Evolutionary conservation across 2,113 vertebrate species (phyloP), one percentile per base, ranked within the genome.

Genomic region (Etheostoma cragini): DNA sequence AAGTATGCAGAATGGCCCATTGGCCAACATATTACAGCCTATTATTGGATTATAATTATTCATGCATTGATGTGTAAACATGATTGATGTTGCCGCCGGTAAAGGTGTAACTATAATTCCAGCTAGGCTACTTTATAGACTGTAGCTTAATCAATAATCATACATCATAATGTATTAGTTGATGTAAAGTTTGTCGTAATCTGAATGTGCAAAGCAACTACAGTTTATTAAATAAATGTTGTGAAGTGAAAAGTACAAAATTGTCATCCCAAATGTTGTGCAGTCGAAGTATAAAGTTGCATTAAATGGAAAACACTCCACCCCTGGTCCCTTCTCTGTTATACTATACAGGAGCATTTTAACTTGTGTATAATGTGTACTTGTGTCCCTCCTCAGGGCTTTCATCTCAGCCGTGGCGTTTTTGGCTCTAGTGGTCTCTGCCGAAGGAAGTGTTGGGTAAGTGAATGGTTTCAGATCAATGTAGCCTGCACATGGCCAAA

Each of bases 381-480:
- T 26, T 17, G 26, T 75, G 49, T 86, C 14, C 76, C 42, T 64
- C 30, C 42, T 11, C 83, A 95, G 94, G 95, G 72, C 35, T 64
- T 54, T 87, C 42, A 3, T 87, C 77, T 5, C 64, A 45, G 72
- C 74, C 8, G 12, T 91, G 14, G 50, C 69, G 12, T 1, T 86
- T 62, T 3, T 94, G 82, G 63, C 82, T 63, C 35, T 94, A 11
- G 26, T 83, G 81, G 63, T 78, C 53, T 64, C 87, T 45, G 82
- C 88, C 69, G 83, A 92, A 78, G 87, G 76, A 30, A 87, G 88
- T 11, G 87, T 96, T 45, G 92, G 94, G 95, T 95, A 80, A 94
- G 93, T 82, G 3, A 2, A 21, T 35, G 13, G 3, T 4, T 35
- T 58, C 45, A 5, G 58, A 11, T 33, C 4, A 2, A 52, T 47